Evolutionary conservation across 2,888 invertebrate species (phyloP), one percentile per base, ranked within the genome.

Genomic region (Hipparchia semele): DNA sequence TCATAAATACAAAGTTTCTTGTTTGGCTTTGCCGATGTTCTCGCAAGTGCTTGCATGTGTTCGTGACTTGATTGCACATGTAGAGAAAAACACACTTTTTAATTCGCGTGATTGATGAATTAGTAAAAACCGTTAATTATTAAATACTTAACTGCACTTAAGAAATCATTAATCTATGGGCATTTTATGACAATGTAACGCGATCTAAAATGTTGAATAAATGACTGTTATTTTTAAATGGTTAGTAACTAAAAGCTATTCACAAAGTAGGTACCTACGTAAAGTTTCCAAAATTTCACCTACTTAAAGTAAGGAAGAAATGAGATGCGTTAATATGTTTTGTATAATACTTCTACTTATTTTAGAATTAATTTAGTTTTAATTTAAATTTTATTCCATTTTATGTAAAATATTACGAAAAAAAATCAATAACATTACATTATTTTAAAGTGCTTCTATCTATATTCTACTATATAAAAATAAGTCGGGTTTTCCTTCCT

Each of bases 101-200:
- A 73, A 54, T 62, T 73, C 68, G 73, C 73, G 75, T 73, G 73
- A 49, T 68, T 73, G 68, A 58, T 58, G 69, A 67, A 56, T 67
- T 72, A 51, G 64, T 61, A 61, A 71, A 68, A 73, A 72, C 60
- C 12, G 68, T 61, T 53, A 53, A 69, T 69, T 61, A 69, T 61
- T 61, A 69, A 46, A 58, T 60, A 58, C 49, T 58, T 58, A 65
- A 23, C 13, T 8, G 33, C 67, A 56, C 13, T 68, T 23, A 33
- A 58, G 33, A 49, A 68, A 59, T 60, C 53, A 39, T 69, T 51
- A 53, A 6, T 65, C 12, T 12, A 65, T 51, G 51, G 53, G 7
- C 12, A 65, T 65, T 65, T 65, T 65, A 65, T 65, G 53, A 33
- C 51, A 6, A 53, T 12, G 65, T 10, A 65, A 33, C 12, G 49